Evolutionary conservation across 2,797 vertebrate species (phyloP).

Genomic region (Catamblyrhynchus diadema): DNA sequence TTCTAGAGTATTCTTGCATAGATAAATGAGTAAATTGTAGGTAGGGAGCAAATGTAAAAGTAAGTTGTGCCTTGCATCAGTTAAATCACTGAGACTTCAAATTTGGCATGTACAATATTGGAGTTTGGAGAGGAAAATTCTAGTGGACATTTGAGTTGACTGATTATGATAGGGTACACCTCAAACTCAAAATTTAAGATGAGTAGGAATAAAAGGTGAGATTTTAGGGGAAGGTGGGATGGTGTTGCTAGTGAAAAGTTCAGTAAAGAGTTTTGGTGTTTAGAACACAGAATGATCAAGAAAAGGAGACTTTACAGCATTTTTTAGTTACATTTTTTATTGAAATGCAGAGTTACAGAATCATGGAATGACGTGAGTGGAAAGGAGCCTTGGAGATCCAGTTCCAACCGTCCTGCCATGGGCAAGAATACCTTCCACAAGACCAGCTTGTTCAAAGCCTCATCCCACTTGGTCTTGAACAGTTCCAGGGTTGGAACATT

Average conservation of each 20-base stretch:
- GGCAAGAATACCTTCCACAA: background rate
- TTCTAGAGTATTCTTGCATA: background rate
- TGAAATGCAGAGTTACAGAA: background rate
- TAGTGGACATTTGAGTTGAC: background rate
- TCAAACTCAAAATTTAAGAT: background rate
- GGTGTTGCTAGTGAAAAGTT: background rate
- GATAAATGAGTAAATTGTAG: background rate
- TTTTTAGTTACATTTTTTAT: background rate
- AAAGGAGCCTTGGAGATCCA: background rate
- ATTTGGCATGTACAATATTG: accelerated
- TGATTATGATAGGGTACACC: background rate
- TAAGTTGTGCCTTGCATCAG: background rate
- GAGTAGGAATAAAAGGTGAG: background rate
- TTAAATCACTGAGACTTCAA: background rate
- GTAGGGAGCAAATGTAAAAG: background rate
- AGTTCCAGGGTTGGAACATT: background rate
- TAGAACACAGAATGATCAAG: background rate
- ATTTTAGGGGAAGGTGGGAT: background rate
- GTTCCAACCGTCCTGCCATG: background rate
- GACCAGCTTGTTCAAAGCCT: background rate
- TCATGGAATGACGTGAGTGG: background rate
- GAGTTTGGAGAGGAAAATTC: background rate
- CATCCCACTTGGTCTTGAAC: background rate
- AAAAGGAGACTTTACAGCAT: background rate
- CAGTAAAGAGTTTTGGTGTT: background rate